Evolutionary conservation across 2,888 invertebrate genomes (phyloP).

Genomic region (Sclerodermus sp.): DNA sequence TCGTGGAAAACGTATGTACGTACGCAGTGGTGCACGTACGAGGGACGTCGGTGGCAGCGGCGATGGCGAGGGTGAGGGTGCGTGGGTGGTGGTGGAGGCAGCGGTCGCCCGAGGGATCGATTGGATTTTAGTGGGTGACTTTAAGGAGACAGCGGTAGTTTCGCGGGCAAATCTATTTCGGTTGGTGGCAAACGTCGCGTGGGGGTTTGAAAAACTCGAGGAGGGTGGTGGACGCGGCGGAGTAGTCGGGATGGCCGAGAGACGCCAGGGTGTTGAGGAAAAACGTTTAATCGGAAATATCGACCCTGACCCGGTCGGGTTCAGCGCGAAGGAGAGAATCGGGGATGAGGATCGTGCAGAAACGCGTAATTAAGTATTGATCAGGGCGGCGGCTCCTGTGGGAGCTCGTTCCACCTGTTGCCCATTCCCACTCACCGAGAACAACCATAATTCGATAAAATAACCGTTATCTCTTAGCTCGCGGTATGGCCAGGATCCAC

Average conservation of each 20-base stretch:
- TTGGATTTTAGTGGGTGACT: too few relatives aligned
- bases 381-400: slow-evolving; percentile 44
- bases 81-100: too few relatives aligned
- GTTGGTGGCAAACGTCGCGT: not conserved
- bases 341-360: slow-evolving; percentile 18
- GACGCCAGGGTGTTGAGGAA: slow-evolving; percentile 7
- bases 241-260: slow-evolving; percentile 6
- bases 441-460: slow-evolving; percentile 37
- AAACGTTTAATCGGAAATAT: slow-evolving; percentile 15
- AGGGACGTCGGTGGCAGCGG: too few relatives aligned
- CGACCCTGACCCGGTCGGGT: slow-evolving; percentile 11
- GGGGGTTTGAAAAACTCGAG: not conserved
- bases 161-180: too few relatives aligned
- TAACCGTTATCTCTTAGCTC: slow-evolving; percentile 25
- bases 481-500: too few relatives aligned
- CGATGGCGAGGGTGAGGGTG: too few relatives aligned
- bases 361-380: slow-evolving; percentile 50
- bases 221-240: not conserved
- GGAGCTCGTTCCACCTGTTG: slow-evolving; percentile 45
- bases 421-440: slow-evolving; percentile 27
- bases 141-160: too few relatives aligned
- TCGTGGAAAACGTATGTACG: too few relatives aligned
- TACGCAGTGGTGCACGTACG: too few relatives aligned
- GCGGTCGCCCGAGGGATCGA: too few relatives aligned
- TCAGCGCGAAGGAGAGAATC: slow-evolving; percentile 7